Conservation (phyloP, 1,140 invertebrate genomes). For the Leucophenga varia region DNA sequence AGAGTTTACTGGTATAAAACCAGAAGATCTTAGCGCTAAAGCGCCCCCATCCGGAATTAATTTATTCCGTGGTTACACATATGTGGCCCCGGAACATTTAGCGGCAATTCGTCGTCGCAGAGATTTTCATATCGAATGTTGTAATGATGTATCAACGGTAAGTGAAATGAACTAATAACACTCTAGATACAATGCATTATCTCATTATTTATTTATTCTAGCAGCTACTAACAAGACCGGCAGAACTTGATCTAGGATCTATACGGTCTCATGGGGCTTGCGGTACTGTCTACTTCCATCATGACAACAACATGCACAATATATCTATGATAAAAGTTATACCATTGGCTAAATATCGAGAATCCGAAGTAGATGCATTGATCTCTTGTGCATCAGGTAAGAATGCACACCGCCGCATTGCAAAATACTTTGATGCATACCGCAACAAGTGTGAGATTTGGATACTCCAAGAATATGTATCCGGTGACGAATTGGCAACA, state of each 20-base stretch:
- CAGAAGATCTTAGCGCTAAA: slow-evolving; percentile 87
- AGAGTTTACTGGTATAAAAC: slow-evolving; percentile 90
- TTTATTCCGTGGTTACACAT: slow-evolving; percentile 92
- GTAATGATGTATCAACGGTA: slow-evolving; percentile 33
- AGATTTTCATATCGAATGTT: slow-evolving; percentile 37
- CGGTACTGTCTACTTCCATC: slow-evolving; percentile 42
- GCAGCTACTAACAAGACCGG: slow-evolving; percentile 31
- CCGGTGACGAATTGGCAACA: slow-evolving; percentile 84
- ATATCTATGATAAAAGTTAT: slow-evolving; percentile 67
- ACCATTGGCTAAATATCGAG: slow-evolving; percentile 65
- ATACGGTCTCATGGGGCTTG: slow-evolving; percentile 24
- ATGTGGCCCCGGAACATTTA: slow-evolving; percentile 82
- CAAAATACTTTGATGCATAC: slow-evolving; percentile 79
- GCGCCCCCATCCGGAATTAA: slow-evolving; percentile 83
- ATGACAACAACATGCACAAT: slow-evolving; percentile 28
- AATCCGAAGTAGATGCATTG: slow-evolving; percentile 46
- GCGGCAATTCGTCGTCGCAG: slow-evolving; percentile 33
- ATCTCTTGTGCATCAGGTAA: slow-evolving; percentile 35
- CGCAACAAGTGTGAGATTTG: slow-evolving; percentile 78
- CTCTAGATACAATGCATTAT: neutral
- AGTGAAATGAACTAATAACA: neutral
- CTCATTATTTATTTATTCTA: slow-evolving; percentile 2
- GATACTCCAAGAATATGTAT: slow-evolving; percentile 82
- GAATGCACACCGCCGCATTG: slow-evolving; percentile 76
- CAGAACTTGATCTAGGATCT: slow-evolving; percentile 36